A percentile compares a stretch with the other conserved stretches of the same genome.
Conservation (phyloP, 2,888 invertebrate genomes). For the Drosophila koepferae region DNA sequence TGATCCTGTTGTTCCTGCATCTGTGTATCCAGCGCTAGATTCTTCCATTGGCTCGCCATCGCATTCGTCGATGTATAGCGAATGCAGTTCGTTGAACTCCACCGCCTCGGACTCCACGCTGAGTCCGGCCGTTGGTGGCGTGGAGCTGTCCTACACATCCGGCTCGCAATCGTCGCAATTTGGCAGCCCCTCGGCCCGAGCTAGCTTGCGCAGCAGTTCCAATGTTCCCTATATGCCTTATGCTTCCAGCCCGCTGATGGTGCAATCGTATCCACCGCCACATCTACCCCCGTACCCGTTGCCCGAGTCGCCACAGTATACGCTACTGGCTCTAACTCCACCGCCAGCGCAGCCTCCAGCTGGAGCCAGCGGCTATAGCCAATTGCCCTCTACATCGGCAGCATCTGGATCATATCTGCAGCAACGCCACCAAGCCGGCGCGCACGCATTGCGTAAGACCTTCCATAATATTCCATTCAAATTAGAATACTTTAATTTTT, state of each 20-base stretch:
- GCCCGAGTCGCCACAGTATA: constrained; percentile 77
- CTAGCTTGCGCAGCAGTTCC: constrained; percentile 76
- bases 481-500: not conserved
- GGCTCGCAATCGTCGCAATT: constrained; percentile 77
- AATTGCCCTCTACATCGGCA: constrained; percentile 75
- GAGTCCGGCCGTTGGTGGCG: constrained; percentile 80
- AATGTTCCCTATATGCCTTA: constrained; percentile 83
- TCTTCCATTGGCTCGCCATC: constrained; percentile 83
- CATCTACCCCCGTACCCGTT: constrained; percentile 72
- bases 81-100: constrained; percentile 83
- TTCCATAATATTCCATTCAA: not conserved
- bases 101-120: constrained; percentile 83
- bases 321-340: constrained; percentile 62
- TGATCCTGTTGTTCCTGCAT: constrained; percentile 57
- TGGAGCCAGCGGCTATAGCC: constrained; percentile 61
- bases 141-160: constrained; percentile 72
- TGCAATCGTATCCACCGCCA: constrained; percentile 83
- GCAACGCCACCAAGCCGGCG: constrained; percentile 53
- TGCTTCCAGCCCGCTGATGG: constrained; percentile 82
- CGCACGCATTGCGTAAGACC: constrained; percentile 80
- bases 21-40: constrained; percentile 73
- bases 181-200: constrained; percentile 77
- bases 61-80: constrained; percentile 82
- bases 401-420: constrained; percentile 54
- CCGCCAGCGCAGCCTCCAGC: constrained; percentile 37